These are phyloP conservation scores for Unio pictorum DNA, from an alignment of 2,888 invertebrate species.

Conservation along the genomic window DNA sequence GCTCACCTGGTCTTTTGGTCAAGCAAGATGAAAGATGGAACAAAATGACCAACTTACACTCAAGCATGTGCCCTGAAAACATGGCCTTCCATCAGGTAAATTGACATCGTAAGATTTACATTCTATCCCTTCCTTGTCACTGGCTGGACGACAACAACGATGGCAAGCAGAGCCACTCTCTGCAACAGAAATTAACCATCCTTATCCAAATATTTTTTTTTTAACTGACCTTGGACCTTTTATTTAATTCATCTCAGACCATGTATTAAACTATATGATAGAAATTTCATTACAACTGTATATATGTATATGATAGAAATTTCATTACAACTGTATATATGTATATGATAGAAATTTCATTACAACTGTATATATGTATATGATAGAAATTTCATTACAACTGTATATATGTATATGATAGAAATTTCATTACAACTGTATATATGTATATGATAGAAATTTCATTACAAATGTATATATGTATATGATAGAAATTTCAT, in stretches of 20 bases:
- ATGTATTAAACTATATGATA: neutral
- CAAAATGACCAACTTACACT: slow-evolving; percentile 31
- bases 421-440: neutral
- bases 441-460: neutral
- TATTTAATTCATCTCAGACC: too few relatives aligned
- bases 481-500: neutral
- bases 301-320: too few relatives aligned
- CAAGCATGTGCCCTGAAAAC: slow-evolving; percentile 92
- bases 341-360: neutral
- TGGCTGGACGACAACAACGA: slow-evolving; percentile 43
- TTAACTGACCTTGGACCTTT: too few relatives aligned
- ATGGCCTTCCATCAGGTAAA: slow-evolving; percentile 76
- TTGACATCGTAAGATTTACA: too few relatives aligned
- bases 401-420: neutral
- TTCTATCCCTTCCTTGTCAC: neutral
- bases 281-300: slow-evolving; percentile 1
- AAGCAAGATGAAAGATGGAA: neutral
- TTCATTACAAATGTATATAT: too few relatives aligned
- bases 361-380: neutral
- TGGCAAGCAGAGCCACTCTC: slow-evolving; percentile 44
- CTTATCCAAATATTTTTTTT: too few relatives aligned
- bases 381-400: neutral
- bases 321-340: neutral
- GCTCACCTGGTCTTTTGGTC: too few relatives aligned
- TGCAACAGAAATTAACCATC: slow-evolving; percentile 9